phyloP scores from a whole-genome alignment of 2,888 invertebrate genomes.

The Sepioteuthis lessoniana region DNA sequence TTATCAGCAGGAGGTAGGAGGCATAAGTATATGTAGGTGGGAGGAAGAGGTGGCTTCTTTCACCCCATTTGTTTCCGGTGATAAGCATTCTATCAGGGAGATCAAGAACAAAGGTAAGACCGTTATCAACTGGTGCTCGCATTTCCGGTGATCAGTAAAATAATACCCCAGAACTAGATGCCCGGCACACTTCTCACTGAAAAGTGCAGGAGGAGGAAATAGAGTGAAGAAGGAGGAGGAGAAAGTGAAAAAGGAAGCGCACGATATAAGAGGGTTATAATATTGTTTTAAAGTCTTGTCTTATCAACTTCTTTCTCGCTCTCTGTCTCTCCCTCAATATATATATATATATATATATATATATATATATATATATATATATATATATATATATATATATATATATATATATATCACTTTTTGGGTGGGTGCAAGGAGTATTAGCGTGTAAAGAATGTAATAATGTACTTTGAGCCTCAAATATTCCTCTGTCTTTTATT shows the following conservation, averaged over 20 bases:
- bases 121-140: conserved; percentile 23
- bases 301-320: not conserved
- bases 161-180: conserved; percentile 33
- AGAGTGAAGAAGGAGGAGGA: not conserved
- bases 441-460: not conserved
- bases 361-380: too few relatives aligned
- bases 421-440: not conserved
- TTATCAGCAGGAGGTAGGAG: not conserved
- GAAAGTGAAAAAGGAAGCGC: too few relatives aligned
- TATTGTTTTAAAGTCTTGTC: not conserved
- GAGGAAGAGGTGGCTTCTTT: not conserved
- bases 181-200: not conserved
- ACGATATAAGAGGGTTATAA: not conserved
- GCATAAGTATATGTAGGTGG: not conserved
- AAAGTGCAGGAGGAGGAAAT: not conserved
- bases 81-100: conserved; percentile 33
- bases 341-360: too few relatives aligned
- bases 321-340: not conserved
- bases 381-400: too few relatives aligned
- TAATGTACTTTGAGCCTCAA: not conserved
- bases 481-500: not conserved
- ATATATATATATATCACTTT: too few relatives aligned
- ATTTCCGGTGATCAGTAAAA: conserved; percentile 33
- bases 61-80: conserved; percentile 33
- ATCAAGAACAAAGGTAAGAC: conserved; percentile 33